Base-by-base conservation (phyloP, 2,888 invertebrate species). In the Ophion obscuratus region DNA sequence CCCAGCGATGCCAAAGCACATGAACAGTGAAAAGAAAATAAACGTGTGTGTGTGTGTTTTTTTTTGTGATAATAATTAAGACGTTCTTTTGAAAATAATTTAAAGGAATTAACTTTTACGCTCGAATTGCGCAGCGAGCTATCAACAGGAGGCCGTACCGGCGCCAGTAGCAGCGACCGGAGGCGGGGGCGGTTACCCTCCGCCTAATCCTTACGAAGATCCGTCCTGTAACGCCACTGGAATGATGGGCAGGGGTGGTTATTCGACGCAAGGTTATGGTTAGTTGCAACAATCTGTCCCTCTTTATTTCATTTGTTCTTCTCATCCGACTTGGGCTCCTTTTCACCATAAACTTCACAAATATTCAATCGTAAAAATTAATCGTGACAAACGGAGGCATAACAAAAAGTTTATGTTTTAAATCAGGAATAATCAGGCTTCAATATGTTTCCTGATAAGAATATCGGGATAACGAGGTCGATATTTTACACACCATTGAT, bases 231-330 rank as follows among this genome's bases (percentile, higher is more conserved):
- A 92, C 90, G 88, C 89, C 89, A 89, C 90, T 88, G 89, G 89
- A 89, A 90, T 91, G 91, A 90, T 88, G 90, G 90, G 90, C 90
- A 91, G 92, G 89, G 90, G 90, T 88, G 92, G 92, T 90, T 93
- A 93, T 88, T 89, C 92, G 83, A 90, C 91, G 88, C 92, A 92
- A 91, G 90, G 90, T 89, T 92, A 93, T 91, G 93, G 92, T 93
- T 90, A 92, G 93, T 92, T 14, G n/a, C 27, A 24, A 44, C 27
- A 44, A 62, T 89, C 44, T 79, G 81, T 82, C 81, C 75, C 86
- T 83, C 80, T 71, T 68, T 85, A 70, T 67, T 84, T 81, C 31
- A 62, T n/a, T 79, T 73, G 17, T n/a, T 82, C 74, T 17, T 75
- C 20, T 27, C 31, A 31, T 31, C 31, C 2, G 4, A 31, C 31